These are phyloP conservation scores for Phaetusa simplex DNA, from an alignment of 2,113 vertebrate genomes.

Conservation along the genomic window DNA sequence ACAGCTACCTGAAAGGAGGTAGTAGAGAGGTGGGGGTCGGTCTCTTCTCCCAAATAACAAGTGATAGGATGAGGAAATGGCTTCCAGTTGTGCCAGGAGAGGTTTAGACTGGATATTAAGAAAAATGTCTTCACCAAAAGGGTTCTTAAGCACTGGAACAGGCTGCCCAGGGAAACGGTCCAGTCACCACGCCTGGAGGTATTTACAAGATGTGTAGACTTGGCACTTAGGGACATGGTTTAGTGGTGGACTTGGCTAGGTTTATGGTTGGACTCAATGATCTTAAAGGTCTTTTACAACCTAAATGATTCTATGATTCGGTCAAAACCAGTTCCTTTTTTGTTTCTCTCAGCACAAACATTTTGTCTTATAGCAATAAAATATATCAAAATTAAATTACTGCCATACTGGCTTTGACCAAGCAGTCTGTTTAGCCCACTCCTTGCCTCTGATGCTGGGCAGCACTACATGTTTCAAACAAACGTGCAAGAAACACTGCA, in stretches of 20 bases:
- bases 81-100: background rate
- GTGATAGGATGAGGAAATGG: background rate
- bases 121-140: background rate
- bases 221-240: background rate
- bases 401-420: background rate
- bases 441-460: background rate
- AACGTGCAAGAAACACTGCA: background rate
- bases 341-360: background rate
- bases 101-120: background rate
- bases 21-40: fast-evolving
- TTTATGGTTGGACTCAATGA: background rate
- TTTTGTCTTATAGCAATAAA: background rate
- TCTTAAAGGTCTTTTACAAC: background rate
- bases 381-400: background rate
- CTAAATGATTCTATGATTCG: background rate
- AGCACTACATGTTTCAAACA: background rate
- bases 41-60: background rate
- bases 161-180: background rate
- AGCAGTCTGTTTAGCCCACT: background rate
- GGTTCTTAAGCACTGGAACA: background rate
- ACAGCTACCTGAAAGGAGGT: background rate
- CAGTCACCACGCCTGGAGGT: background rate
- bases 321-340: background rate
- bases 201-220: background rate
- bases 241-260: background rate